Percentiles rank a stretch among this genome's conserved stretches.
phyloP scores from a whole-genome alignment of 2,888 invertebrate genomes.

The Melanotus villosus region DNA sequence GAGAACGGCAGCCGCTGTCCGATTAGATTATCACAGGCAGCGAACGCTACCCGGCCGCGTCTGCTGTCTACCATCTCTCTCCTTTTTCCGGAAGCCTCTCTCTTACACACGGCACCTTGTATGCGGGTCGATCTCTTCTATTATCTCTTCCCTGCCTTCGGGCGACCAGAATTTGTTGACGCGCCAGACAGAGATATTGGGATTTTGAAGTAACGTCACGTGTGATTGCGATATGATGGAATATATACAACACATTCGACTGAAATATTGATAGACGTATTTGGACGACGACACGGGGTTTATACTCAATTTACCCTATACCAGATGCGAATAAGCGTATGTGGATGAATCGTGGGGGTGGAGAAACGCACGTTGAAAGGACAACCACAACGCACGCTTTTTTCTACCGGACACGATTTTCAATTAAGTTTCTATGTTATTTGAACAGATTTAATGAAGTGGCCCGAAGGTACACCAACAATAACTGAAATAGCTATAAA shows the following conservation, averaged over 20 bases:
- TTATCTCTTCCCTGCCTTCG: constrained; percentile 51
- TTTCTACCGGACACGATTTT: too few species aligned
- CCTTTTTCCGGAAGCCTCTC: constrained; percentile 21
- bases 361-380: too few species aligned
- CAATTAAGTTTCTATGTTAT: too few species aligned
- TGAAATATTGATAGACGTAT: constrained; percentile 42
- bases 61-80: constrained; percentile 32
- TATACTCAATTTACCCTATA: constrained; percentile 37
- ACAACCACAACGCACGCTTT: too few species aligned
- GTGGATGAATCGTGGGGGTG: neutral
- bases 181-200: constrained; percentile 54
- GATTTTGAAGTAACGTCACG: constrained; percentile 55
- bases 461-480: too few species aligned
- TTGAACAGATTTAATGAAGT: too few species aligned
- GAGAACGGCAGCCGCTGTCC: constrained; percentile 67
- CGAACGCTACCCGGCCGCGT: constrained; percentile 47
- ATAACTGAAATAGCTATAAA: too few species aligned
- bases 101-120: constrained; percentile 15
- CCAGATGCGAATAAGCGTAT: constrained; percentile 22
- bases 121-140: constrained; percentile 43
- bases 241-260: constrained; percentile 50
- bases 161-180: constrained; percentile 55
- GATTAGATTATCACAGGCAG: constrained; percentile 67
- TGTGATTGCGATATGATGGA: constrained; percentile 55
- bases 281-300: constrained; percentile 31